These are phyloP conservation scores for Pterocles orientalis DNA, from an alignment of 2,113 vertebrate species.

Conservation along the genomic window DNA sequence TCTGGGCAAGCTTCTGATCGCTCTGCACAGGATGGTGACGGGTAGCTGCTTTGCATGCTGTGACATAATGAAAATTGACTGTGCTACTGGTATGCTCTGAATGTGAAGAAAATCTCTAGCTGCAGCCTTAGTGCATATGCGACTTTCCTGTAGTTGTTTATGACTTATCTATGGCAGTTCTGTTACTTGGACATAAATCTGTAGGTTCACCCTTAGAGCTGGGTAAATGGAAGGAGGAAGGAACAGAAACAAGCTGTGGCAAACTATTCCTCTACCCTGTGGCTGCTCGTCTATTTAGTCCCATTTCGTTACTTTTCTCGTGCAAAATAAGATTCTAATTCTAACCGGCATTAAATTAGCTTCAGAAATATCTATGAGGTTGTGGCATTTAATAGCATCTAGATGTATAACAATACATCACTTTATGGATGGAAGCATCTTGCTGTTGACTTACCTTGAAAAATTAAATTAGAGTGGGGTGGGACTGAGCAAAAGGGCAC, in stretches of 20 bases:
- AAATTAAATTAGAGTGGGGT: neutral
- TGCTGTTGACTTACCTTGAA: neutral
- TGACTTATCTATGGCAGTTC: neutral
- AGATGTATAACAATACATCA: neutral
- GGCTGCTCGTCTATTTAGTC: neutral
- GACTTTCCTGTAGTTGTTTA: neutral
- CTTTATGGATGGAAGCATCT: neutral
- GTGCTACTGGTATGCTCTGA: neutral
- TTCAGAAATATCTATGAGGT: neutral
- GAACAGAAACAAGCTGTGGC: neutral
- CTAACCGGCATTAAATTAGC: neutral
- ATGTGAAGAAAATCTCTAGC: neutral
- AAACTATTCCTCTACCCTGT: neutral
- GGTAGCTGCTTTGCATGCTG: neutral
- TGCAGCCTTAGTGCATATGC: neutral
- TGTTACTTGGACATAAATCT: neutral
- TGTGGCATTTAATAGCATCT: neutral
- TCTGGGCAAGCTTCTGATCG: neutral
- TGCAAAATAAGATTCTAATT: slow-evolving; percentile 7
- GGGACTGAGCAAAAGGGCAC: neutral
- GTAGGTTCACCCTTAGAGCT: neutral
- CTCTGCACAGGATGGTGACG: neutral
- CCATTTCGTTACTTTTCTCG: neutral
- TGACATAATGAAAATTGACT: neutral
- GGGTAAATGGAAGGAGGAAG: neutral